Base-by-base conservation (phyloP, 2,113 vertebrate genomes). In the Smithornis capensis region DNA sequence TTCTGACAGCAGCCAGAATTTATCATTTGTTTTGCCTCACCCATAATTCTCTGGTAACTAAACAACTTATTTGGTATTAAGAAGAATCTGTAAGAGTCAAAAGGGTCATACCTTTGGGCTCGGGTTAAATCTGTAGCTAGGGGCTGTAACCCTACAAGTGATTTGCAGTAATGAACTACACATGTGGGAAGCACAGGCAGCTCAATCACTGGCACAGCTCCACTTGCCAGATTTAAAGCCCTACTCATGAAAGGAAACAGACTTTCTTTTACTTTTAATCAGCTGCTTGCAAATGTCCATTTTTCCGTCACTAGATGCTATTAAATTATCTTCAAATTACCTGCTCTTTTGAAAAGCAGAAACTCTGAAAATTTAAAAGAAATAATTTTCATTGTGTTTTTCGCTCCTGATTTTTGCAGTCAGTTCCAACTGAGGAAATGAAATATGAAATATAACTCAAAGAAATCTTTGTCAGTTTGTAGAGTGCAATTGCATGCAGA, bases 351-450 rank as follows among this genome's bases (percentile, higher is more conserved):
- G 29, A 67, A 77, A 77, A 81, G 22, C 3, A 70, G n/a, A 64
- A 53, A 53, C 4, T n/a, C 28, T 8, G 5, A 74, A 86, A 50
- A 78, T 38, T 25, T 10, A 14, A 82, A 63, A 35, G 5, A 35
- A 47, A 45, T 55, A 0, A 37, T n/a, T 76, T 76, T 69, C 1
- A 45, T 13, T 3, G 0, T 18, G 23, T 0, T 3, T 67, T 88
- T 74, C 55, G 15, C 53, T 60, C 28, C 22, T 28, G 11, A 59
- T 50, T 68, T 79, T 38, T 69, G 14, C 28, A 57, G 31, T 76
- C 45, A 62, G 1, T 49, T 83, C 23, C 19, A 31, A 76, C 4
- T 18, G 22, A 79, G 33, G 7, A 14, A 49, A 40, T 64, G n/a
- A n/a, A n/a, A n/a, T n/a, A 45, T 12, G 25, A 83, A 80, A 45